Percentiles rank a stretch among this genome's conserved stretches.
phyloP scores from a whole-genome alignment of 2,888 invertebrate genomes.

The Ectemnius continuus region DNA sequence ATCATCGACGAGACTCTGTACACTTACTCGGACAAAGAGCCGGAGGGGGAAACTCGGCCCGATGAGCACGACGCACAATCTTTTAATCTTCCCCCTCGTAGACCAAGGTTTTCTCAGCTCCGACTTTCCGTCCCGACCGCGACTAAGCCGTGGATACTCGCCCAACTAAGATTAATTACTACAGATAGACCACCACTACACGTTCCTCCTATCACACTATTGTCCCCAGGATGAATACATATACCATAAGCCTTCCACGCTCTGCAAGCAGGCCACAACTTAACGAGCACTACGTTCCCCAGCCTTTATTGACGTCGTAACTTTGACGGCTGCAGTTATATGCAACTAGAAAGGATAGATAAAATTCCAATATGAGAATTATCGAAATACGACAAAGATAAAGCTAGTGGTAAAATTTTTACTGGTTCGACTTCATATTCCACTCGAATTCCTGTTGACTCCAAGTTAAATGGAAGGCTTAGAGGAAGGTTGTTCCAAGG shows the following conservation, averaged over 20 bases:
- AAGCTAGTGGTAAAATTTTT: no score
- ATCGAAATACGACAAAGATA: no score
- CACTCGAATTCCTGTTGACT: no score
- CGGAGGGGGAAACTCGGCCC: slow-evolving; percentile 22
- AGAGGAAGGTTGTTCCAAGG: not conserved
- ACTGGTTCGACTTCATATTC: no score
- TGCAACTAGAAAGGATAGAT: no score
- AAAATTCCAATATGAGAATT: no score
- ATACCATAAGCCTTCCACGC: not conserved
- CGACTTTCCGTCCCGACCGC: slow-evolving; percentile 15
- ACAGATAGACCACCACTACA: slow-evolving; percentile 25
- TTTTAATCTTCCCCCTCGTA: slow-evolving; percentile 33
- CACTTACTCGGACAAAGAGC: slow-evolving; percentile 14
- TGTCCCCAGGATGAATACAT: slow-evolving; percentile 25
- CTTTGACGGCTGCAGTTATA: not conserved
- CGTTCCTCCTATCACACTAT: not conserved
- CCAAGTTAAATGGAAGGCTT: not conserved
- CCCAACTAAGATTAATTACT: slow-evolving; percentile 43
- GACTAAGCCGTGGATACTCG: slow-evolving; percentile 11
- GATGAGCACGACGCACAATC: slow-evolving; percentile 26
- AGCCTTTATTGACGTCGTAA: not conserved
- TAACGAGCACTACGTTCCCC: not conserved
- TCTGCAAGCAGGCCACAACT: not conserved
- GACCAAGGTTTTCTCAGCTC: slow-evolving; percentile 10
- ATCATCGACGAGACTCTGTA: slow-evolving; percentile 16